Base-by-base conservation (phyloP, 2,113 vertebrate species). In the Hypanus sabinus region DNA sequence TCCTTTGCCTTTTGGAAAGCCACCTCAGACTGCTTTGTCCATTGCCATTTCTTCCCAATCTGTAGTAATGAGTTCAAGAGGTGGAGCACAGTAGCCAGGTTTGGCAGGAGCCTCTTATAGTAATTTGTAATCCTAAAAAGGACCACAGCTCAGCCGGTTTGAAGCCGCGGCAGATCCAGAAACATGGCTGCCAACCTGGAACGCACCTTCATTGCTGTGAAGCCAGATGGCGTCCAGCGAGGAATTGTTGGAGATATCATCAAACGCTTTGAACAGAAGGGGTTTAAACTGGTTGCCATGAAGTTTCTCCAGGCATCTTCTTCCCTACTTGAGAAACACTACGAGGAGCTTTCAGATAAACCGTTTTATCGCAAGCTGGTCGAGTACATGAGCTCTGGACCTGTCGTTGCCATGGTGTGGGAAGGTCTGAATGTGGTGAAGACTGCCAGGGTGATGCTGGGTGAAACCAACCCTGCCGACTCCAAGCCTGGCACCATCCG, bases 401-500 rank as follows among this genome's bases (percentile, higher is more conserved):
- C 98, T 3, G 95, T 99, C 27, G 97, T 98, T 91, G 98, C 98
- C 91, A 99, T 99, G 98, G 98, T 98, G 88, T 99, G 98, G 98
- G 98, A 99, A 96, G 98, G 98, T n/a, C 96, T 98, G 71, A 98
- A 98, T 0, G 97, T 96, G 9, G 98, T 99, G 95, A 98, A 98
- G 96, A 99, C 98, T 0, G 98, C 98, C 94, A 96, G 98, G 81
- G 95, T 98, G 94, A 99, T 99, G 98, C 96, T 99, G 94, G 99
- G 99, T 0, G 99, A 98, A 96, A 99, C 98, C 94, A 98, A 99
- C 95, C 99, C 98, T 0, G 97, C 97, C 0, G 97, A 99, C 77
- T 99, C 99, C 3, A 98, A 98, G 95, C 99, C 99, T 0, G 98
- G 99, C 94, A 99, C 98, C 95, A 99, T 99, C 95, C 97, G 98